Percentiles rank a stretch among this genome's conserved stretches.
These are phyloP conservation scores for Periophthalmodon schlosseri DNA, from an alignment of 2,113 vertebrate species.

Conservation along the genomic window DNA sequence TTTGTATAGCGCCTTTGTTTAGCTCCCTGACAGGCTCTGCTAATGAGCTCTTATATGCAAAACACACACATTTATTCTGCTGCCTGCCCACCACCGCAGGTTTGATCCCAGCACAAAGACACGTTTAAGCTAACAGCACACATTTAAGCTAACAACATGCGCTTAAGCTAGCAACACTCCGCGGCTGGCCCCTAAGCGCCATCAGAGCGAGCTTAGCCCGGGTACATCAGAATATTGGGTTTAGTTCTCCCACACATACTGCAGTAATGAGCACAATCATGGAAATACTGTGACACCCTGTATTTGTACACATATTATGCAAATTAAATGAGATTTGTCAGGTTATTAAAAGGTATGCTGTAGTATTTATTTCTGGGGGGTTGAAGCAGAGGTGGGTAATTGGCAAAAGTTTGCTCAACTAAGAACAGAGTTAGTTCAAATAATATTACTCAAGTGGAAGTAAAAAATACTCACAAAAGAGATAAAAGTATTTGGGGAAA, in stretches of 20 bases:
- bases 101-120: neutral
- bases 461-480: too few species aligned
- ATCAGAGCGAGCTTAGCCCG: neutral
- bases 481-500: too few species aligned
- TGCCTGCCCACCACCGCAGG: neutral
- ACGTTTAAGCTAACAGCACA: neutral
- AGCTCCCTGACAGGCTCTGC: constrained; percentile 8
- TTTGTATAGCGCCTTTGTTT: neutral
- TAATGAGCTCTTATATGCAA: constrained; percentile 28
- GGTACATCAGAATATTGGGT: neutral
- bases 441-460: neutral
- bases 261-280: constrained; percentile 15
- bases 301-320: neutral
- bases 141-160: neutral
- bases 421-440: too few species aligned
- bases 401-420: too few species aligned
- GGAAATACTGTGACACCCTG: constrained; percentile 24
- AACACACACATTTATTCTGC: constrained; percentile 13
- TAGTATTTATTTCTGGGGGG: neutral
- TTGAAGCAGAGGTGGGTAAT: too few species aligned
- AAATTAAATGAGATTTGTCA: neutral
- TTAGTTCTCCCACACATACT: neutral
- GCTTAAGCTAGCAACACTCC: too few species aligned
- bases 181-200: neutral
- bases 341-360: neutral